Percentiles rank a stretch among this genome's conserved stretches.
Evolutionary conservation across 2,797 vertebrate genomes (phyloP).

Genomic region (Chlorospingus semifuscus): DNA sequence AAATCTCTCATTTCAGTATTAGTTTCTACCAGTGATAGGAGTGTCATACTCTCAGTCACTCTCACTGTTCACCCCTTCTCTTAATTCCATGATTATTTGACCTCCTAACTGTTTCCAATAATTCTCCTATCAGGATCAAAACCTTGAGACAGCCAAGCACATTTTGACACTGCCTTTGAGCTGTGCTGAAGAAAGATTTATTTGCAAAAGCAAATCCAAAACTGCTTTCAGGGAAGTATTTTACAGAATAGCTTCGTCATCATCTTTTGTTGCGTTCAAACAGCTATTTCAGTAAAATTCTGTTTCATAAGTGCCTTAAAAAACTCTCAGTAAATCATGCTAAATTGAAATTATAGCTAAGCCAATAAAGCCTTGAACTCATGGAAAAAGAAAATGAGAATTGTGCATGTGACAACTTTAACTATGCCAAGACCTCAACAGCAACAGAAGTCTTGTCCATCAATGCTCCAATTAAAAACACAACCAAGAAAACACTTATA

Average conservation of each 20-base stretch:
- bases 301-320: background rate
- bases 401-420: background rate
- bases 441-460: background rate
- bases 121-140: background rate
- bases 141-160: background rate
- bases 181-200: background rate
- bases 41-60: rapidly evolving
- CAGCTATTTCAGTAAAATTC: background rate
- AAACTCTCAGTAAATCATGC: background rate
- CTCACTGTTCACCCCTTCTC: background rate
- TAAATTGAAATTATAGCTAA: background rate
- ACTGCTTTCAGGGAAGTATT: background rate
- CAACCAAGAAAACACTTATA: background rate
- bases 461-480: background rate
- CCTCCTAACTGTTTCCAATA: background rate
- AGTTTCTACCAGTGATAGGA: background rate
- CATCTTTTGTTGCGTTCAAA: background rate
- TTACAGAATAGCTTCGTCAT: background rate
- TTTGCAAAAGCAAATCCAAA: background rate
- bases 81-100: background rate
- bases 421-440: background rate
- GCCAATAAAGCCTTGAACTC: background rate
- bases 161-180: background rate
- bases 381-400: background rate
- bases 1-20: background rate